Evolutionary conservation across 2,113 vertebrate species (phyloP), one percentile per base, ranked within the genome.

Genomic region (Epinephelus cyanopodus): DNA sequence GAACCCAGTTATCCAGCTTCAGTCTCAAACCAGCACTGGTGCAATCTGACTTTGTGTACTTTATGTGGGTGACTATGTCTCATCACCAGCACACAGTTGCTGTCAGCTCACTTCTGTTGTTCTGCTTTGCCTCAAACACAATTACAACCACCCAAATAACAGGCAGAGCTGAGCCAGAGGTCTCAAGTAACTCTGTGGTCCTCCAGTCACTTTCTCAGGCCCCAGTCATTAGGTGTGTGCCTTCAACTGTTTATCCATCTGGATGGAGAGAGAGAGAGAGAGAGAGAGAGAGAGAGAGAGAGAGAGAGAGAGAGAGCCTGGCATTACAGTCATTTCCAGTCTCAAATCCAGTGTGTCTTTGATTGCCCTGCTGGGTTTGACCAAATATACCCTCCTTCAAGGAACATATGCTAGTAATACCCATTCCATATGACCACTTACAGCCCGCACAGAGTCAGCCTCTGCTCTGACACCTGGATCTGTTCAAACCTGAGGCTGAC

Each of bases 351-450:
- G 66, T 37, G 58, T 13, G 86, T 70, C 74, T 93, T 90, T 91
- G 88, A 91, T 74, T 87, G 86, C 82, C 82, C 90, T 82, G 47
- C 74, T 84, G 87, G 87, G 85, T 84, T 92, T 77, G 80, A 86
- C 74, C 89, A 79, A 87, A 90, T 89, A 87, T 88, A 73, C 77
- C 64, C 54, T 45, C 64, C 42, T 65, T 53, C 45, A 70, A 48
- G 27, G 65, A 70, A 78, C 75, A 83, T n/a, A 39, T 74, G 78
- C 25, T 61, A 17, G 69, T 82, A 74, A 88, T 74, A 71, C 70
- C 77, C 62, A 84, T 81, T 81, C 81, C 73, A 77, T 84, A 77
- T 80, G 85, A 80, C 4, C 54, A 72, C 62, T 73, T 79, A 45
- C 62, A 77, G 19, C n/a, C 74, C 29, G 45, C 11, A 15, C 56